Conservation (phyloP, 2,888 invertebrate species). For the Tiliacea citrago region DNA sequence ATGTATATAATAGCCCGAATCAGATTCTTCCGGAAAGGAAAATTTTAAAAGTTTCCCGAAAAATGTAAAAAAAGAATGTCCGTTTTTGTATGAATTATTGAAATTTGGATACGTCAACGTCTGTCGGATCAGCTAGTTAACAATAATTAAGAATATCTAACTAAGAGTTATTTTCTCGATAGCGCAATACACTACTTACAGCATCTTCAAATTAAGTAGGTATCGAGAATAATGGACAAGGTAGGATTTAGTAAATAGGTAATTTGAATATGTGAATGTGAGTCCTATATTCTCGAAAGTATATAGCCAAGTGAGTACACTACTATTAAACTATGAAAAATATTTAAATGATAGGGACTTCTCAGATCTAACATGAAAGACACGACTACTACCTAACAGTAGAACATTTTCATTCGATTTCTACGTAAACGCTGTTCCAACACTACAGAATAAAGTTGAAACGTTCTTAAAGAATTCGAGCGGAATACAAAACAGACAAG, state of each 20-base stretch:
- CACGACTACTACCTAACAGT: background rate
- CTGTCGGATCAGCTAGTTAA: background rate
- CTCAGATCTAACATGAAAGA: slow-evolving; percentile 12
- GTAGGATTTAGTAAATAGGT: too few relatives aligned
- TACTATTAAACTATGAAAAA: background rate
- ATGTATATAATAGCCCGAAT: too few relatives aligned
- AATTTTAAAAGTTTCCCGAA: too few relatives aligned
- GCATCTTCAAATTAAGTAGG: too few relatives aligned
- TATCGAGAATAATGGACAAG: background rate
- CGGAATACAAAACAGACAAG: slow-evolving; percentile 53
- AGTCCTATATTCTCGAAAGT: background rate
- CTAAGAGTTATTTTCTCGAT: background rate
- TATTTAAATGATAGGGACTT: background rate
- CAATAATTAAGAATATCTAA: background rate
- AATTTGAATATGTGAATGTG: too few relatives aligned
- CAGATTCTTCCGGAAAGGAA: too few relatives aligned
- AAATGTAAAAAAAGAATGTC: too few relatives aligned
- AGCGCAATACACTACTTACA: background rate
- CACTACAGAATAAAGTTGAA: slow-evolving; percentile 36
- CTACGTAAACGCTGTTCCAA: slow-evolving; percentile 20
- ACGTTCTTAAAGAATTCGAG: slow-evolving; percentile 25
- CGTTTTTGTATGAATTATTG: too few relatives aligned
- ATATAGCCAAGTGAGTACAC: too few relatives aligned
- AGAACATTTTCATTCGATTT: slow-evolving; percentile 41
- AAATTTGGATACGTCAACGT: too few relatives aligned